Percentiles rank a stretch among this genome's conserved stretches.
Evolutionary conservation across 2,797 vertebrate genomes (phyloP).

Genomic region (Characodon lateralis): DNA sequence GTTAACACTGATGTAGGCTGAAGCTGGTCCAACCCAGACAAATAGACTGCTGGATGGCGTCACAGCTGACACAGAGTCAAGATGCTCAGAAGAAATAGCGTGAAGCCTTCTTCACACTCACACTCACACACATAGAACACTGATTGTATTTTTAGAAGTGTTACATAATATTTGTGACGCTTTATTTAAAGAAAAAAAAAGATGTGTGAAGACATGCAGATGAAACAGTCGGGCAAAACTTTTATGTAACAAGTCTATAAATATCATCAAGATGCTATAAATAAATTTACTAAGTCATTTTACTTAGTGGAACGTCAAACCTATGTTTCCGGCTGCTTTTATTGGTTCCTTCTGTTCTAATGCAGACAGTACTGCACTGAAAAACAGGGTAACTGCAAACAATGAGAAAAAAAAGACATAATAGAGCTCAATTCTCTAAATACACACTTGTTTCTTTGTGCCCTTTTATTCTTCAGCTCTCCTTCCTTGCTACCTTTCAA

Average conservation of each 20-base stretch:
- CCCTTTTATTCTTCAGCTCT: constrained; percentile 31
- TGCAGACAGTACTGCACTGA: constrained; percentile 18
- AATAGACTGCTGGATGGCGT: constrained; percentile 12
- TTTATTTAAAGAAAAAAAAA: constrained; percentile 41
- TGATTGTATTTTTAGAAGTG: constrained; percentile 57
- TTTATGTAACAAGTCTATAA: constrained; percentile 63
- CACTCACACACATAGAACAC: constrained; percentile 33
- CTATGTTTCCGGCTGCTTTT: constrained; percentile 31
- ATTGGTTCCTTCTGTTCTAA: constrained; percentile 33
- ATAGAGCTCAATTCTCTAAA: constrained; percentile 19
- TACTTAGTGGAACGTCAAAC: constrained; percentile 35
- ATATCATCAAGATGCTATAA: constrained; percentile 58
- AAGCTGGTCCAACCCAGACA: neutral
- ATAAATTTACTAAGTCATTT: constrained; percentile 52
- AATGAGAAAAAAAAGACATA: constrained; percentile 20
- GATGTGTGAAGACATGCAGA: constrained; percentile 44
- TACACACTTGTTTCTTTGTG: constrained; percentile 13
- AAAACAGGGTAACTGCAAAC: constrained; percentile 33
- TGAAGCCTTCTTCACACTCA: constrained; percentile 12
- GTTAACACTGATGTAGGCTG: neutral
- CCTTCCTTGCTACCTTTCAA: constrained; percentile 2
- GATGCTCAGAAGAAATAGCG: constrained; percentile 3
- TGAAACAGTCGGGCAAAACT: constrained; percentile 58
- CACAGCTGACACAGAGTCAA: constrained; percentile 5
- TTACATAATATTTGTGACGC: constrained; percentile 58